Percentiles rank a stretch among this genome's conserved stretches.
Evolutionary conservation across 2,113 vertebrate species (phyloP).

Genomic region (Leucoraja erinaceus): DNA sequence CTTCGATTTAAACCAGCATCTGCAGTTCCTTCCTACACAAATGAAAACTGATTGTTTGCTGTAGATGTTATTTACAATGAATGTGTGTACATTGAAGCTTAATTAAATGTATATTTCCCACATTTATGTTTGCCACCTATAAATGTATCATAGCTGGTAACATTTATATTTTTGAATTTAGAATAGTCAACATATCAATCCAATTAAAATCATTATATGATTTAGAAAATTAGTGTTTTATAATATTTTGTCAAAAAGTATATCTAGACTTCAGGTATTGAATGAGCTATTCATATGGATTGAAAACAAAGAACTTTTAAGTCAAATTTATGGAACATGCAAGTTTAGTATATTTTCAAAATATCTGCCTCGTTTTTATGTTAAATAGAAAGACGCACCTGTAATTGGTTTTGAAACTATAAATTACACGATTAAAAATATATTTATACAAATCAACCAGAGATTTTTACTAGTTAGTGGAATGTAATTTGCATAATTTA

Average conservation of each 20-base stretch:
- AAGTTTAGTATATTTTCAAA: neutral
- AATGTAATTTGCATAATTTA: constrained; percentile 28
- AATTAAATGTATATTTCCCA: neutral
- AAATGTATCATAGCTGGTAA: neutral
- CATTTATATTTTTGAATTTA: neutral
- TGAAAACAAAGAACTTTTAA: neutral
- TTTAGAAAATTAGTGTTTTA: neutral
- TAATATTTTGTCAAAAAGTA: neutral
- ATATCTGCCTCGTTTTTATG: neutral
- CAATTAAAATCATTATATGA: neutral
- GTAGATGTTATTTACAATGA: neutral
- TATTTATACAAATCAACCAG: neutral
- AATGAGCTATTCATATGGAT: neutral
- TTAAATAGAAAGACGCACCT: neutral
- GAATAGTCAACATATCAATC: neutral
- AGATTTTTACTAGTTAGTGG: neutral
- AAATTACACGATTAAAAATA: neutral
- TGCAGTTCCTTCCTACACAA: no score
- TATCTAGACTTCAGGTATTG: neutral
- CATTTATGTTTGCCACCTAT: neutral
- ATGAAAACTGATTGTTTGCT: neutral
- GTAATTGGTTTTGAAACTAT: neutral
- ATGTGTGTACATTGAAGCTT: neutral
- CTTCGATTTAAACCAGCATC: no score
- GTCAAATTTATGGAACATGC: neutral